A percentile compares a stretch with the other conserved stretches of the same genome.
Conservation (phyloP, 2,888 invertebrate species). For the Brachypalpus laphriformis region DNA sequence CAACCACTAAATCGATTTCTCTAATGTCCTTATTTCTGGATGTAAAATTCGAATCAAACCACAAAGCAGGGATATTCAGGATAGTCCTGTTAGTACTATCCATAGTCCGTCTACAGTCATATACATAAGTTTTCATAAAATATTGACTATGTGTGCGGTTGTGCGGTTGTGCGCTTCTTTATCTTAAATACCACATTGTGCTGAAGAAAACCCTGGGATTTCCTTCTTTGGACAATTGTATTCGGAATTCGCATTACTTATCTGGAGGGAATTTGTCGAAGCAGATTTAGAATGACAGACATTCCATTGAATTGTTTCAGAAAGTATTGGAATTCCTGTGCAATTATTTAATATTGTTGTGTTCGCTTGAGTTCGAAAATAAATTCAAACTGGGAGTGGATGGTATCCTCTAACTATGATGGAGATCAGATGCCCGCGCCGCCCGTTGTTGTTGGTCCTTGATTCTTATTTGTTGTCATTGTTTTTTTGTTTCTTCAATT, state of each 20-base stretch:
- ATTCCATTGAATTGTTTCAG: constrained; percentile 64
- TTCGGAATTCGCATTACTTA: constrained; percentile 57
- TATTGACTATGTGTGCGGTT: constrained; percentile 10
- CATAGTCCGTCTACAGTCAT: constrained; percentile 15
- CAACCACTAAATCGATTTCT: constrained; percentile 46
- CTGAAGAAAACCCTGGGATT: constrained; percentile 42
- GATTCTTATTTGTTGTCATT: background rate
- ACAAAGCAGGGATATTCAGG: constrained; percentile 21
- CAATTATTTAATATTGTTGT: constrained; percentile 62
- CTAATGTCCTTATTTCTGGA: constrained; percentile 35
- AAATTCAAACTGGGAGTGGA: constrained; percentile 48
- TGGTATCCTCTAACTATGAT: background rate
- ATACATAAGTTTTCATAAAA: constrained; percentile 36
- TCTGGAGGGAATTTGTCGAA: constrained; percentile 61
- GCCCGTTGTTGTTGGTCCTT: background rate
- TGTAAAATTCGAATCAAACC: constrained; percentile 21
- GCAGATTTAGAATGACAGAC: constrained; percentile 64
- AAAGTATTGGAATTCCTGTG: constrained; percentile 67
- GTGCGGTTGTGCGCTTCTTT: constrained; percentile 18
- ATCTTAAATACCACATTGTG: constrained; percentile 42
- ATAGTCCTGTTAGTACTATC: constrained; percentile 12
- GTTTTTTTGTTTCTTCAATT: constrained; percentile 24
- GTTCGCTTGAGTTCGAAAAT: constrained; percentile 43
- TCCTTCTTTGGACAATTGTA: constrained; percentile 45
- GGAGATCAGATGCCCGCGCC: background rate